phyloP scores from a whole-genome alignment of 2,888 invertebrate species.

The Scaptomyza polygonia region DNA sequence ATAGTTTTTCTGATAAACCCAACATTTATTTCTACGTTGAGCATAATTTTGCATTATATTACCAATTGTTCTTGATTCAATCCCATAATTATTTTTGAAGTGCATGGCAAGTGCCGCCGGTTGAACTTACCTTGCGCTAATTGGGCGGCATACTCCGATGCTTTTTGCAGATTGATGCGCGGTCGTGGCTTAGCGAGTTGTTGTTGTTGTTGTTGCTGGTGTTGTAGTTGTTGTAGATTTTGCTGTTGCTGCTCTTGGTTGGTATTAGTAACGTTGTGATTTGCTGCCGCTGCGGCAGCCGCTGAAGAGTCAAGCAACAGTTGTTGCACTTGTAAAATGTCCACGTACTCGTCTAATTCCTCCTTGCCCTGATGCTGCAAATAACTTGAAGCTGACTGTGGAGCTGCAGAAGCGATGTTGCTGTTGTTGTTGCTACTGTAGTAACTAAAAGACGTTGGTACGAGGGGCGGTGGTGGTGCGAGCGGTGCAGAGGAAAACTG shows the following conservation, averaged over 20 bases:
- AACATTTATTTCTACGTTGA: too few species aligned
- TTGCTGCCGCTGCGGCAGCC: slow-evolving; percentile 68
- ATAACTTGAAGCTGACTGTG: slow-evolving; percentile 24
- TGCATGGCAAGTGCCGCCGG: neutral
- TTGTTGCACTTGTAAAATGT: slow-evolving; percentile 92
- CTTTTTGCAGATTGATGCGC: slow-evolving; percentile 84
- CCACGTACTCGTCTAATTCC: slow-evolving; percentile 90
- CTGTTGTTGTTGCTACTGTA: slow-evolving; percentile 41
- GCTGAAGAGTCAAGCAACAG: slow-evolving; percentile 87
- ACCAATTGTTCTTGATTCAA: neutral
- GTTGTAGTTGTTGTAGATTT: slow-evolving; percentile 59
- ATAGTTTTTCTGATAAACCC: too few species aligned
- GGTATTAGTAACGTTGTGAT: slow-evolving; percentile 22
- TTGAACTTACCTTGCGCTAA: slow-evolving; percentile 82
- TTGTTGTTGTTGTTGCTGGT: slow-evolving; percentile 73
- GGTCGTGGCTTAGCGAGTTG: slow-evolving; percentile 81
- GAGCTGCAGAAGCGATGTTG: neutral
- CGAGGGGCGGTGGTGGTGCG: slow-evolving; percentile 47
- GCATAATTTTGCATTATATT: neutral
- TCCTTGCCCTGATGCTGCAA: slow-evolving; percentile 41
- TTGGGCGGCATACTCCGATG: slow-evolving; percentile 84
- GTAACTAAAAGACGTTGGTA: slow-evolving; percentile 44
- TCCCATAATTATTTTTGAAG: neutral
- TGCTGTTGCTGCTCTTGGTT: slow-evolving; percentile 66
- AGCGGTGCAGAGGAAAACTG: slow-evolving; percentile 63